These are phyloP conservation scores for Microcebus lehilahytsara DNA, from an alignment of 2,113 vertebrate genomes.

Conservation along the genomic window DNA sequence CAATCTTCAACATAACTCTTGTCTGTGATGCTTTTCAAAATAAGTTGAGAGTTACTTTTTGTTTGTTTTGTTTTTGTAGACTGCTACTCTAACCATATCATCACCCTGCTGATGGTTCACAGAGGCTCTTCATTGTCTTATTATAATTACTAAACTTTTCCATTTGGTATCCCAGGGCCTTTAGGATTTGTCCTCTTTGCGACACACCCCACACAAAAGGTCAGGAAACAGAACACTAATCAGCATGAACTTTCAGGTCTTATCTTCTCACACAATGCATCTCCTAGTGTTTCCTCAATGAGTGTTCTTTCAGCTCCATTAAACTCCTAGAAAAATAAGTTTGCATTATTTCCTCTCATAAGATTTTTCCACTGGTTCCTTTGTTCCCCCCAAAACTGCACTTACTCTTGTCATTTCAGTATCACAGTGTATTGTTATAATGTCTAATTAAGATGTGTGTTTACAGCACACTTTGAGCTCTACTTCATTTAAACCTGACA, in stretches of 20 bases:
- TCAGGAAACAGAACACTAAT: too few relatives aligned
- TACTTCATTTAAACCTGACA: neutral
- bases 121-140: neutral
- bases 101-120: too few relatives aligned
- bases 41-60: neutral
- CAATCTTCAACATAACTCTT: neutral
- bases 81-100: neutral
- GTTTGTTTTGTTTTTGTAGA: neutral
- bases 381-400: neutral
- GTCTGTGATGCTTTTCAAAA: neutral
- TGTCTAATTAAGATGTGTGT: neutral
- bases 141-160: neutral
- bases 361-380: neutral
- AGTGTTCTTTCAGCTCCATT: neutral
- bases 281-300: neutral
- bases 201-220: fast-evolving
- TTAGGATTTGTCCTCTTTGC: neutral
- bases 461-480: neutral
- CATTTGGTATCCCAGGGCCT: neutral
- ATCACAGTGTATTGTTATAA: neutral
- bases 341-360: neutral
- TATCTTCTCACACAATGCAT: neutral
- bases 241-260: neutral
- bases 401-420: neutral
- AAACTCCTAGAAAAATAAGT: neutral